A percentile compares a stretch with the other conserved stretches of the same genome.
phyloP scores from a whole-genome alignment of 2,797 vertebrate genomes.

The Eutrigla gurnardus region DNA sequence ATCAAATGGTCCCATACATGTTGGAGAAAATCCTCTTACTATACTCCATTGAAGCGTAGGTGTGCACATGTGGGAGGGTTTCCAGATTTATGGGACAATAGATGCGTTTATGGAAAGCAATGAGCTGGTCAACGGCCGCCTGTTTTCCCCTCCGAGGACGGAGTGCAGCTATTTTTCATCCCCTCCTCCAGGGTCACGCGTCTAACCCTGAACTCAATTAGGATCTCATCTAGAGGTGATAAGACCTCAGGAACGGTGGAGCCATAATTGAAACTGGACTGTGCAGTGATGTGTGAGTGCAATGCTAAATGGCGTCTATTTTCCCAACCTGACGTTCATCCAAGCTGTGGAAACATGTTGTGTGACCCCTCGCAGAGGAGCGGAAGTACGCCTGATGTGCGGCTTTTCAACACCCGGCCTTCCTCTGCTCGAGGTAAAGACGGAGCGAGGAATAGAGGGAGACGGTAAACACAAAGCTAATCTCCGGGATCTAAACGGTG shows the following conservation, averaged over 20 bases:
- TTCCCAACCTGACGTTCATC: slow-evolving; percentile 29
- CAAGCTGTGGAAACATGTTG: slow-evolving; percentile 56
- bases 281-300: neutral
- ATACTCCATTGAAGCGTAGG: slow-evolving; percentile 29
- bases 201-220: slow-evolving; percentile 66
- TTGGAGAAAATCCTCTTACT: slow-evolving; percentile 58
- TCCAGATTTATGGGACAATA: slow-evolving; percentile 66
- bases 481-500: slow-evolving; percentile 62
- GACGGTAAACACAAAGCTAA: slow-evolving; percentile 58
- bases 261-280: slow-evolving; percentile 32
- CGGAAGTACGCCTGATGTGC: slow-evolving; percentile 31
- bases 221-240: slow-evolving; percentile 42
- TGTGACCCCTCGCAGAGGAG: slow-evolving; percentile 49
- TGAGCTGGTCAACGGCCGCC: slow-evolving; percentile 67
- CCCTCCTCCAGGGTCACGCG: slow-evolving; percentile 61
- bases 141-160: slow-evolving; percentile 44
- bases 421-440: slow-evolving; percentile 32
- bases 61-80: slow-evolving; percentile 38
- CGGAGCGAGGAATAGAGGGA: slow-evolving; percentile 40
- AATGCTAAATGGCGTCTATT: slow-evolving; percentile 15
- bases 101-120: slow-evolving; percentile 68
- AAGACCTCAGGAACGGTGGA: slow-evolving; percentile 36
- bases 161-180: slow-evolving; percentile 65
- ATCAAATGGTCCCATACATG: slow-evolving; percentile 37
- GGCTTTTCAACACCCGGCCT: slow-evolving; percentile 45